Percentiles rank a stretch among this genome's conserved stretches.
phyloP scores from a whole-genome alignment of 1,140 invertebrate genomes.

The Ditylenchus dipsaci region DNA sequence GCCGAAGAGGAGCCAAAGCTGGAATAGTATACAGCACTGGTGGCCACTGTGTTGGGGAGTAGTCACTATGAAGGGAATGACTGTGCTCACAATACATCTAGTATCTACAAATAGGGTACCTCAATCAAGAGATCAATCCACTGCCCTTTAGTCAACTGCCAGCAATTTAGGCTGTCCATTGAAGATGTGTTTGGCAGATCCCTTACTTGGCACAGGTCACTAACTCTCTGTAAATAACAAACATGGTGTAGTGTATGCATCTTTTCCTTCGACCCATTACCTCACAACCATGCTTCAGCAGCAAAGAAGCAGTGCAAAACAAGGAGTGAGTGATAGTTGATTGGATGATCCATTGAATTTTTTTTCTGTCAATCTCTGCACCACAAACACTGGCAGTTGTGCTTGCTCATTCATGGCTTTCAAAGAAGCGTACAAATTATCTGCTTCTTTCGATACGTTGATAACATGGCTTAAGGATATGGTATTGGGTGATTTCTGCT shows the following conservation, averaged over 20 bases:
- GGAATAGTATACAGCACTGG: background rate
- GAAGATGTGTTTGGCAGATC: background rate
- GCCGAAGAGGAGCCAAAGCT: background rate
- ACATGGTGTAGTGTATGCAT: background rate
- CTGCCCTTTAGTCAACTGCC: background rate
- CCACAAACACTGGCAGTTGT: background rate
- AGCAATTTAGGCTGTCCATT: background rate
- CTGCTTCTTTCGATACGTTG: background rate
- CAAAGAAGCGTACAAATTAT: background rate
- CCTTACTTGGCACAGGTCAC: background rate
- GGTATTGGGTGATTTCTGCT: too few species aligned
- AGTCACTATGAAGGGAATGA: background rate
- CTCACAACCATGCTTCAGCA: background rate
- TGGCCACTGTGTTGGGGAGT: background rate
- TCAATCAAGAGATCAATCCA: conserved; percentile 5
- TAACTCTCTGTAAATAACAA: background rate
- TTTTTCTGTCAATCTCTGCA: too few species aligned
- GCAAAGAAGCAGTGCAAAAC: background rate
- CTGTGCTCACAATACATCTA: too few species aligned
- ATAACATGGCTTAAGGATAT: background rate
- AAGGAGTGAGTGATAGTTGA: conserved; percentile 6
- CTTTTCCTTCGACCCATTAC: background rate
- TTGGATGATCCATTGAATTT: too few species aligned
- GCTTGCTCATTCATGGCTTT: background rate
- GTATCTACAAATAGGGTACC: too few species aligned